Conservation (phyloP, 2,113 vertebrate species). For the Coregonus clupeaformis region DNA sequence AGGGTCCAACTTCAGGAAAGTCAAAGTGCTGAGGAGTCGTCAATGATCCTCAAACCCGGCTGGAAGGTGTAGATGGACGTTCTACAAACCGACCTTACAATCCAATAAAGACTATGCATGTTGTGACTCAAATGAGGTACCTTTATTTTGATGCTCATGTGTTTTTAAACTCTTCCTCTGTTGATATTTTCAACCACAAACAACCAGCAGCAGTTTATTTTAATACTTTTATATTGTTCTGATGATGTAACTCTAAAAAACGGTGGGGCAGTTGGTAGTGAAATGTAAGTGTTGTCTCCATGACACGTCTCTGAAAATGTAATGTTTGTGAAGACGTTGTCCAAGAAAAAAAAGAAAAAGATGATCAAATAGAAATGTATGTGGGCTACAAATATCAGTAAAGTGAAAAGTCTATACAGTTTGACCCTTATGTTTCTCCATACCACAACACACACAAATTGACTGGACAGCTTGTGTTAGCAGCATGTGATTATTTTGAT, state of each 20-base stretch:
- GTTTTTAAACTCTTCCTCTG: conserved; percentile 38
- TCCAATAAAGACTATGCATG: conserved; percentile 23
- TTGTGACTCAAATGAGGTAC: conserved; percentile 23
- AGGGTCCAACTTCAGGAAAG: conserved; percentile 7
- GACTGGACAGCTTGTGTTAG: conserved; percentile 15
- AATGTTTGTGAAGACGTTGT: conserved; percentile 61
- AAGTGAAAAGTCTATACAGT: conserved; percentile 4
- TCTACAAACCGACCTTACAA: conserved; percentile 27
- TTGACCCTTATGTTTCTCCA: neutral
- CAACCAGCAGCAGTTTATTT: conserved; percentile 34
- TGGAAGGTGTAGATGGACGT: neutral
- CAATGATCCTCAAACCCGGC: conserved; percentile 10
- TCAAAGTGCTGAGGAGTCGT: neutral
- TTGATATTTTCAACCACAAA: conserved; percentile 35
- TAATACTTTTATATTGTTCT: conserved; percentile 62
- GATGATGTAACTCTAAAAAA: conserved; percentile 45
- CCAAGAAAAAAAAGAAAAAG: conserved; percentile 32
- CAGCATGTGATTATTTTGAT: too few relatives aligned
- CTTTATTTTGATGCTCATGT: conserved; percentile 38
- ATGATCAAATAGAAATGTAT: conserved; percentile 54
- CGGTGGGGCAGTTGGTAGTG: conserved; percentile 48
- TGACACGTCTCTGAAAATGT: conserved; percentile 43
- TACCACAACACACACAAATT: conserved; percentile 17
- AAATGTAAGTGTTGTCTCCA: conserved; percentile 38
- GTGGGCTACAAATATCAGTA: conserved; percentile 32